Base-by-base conservation (phyloP, 2,888 invertebrate genomes). In the Bellardia pandia region DNA sequence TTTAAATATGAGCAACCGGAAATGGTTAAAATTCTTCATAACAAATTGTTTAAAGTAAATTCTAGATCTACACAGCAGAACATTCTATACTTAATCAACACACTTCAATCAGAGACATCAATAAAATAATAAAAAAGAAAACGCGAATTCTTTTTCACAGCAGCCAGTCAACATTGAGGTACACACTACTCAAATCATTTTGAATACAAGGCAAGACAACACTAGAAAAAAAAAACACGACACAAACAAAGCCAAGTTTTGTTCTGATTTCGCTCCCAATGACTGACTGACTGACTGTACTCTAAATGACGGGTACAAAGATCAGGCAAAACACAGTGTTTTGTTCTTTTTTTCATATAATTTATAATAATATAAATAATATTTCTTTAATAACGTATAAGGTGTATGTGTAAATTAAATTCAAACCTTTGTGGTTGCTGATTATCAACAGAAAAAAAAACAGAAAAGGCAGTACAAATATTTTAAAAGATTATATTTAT, bases 371-470 rank as follows among this genome's bases (percentile, higher is more conserved):
- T 62, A 64, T 62, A 76, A 69, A 58, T 64, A 56, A 66, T 56
- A 62, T 72, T 80, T 75, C 74, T 81, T 74, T 66, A 80, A 74
- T 71, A 69, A 66, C 56, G 51, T 42, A 68, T 78, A 85, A 85
- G 87, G 85, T 87, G 81, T 56, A 74, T 62, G 69, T 69, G 58
- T 58, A 58, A 64, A 74, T 62, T 60, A 40, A 53, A 72, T 66
- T 66, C 53, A 75, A 87, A 87, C 87, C 87, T 85, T 87, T 85
- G 87, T 69, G 81, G 87, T 82, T 82, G 37, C 42, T 56, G 53
- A 53, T 78, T 78, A 40, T 60, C 30, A 64, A 71, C 53, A 33
- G 58, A 60, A 66, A 64, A 37, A 16, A 72, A 48, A 16, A 16
- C 40, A 62, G n/a, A 14, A 56, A 56, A 58, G 48, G 7, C 14